Conservation (phyloP, 2,113 vertebrate genomes). For the zebrafish (Danio rerio) region GRCz12tu NC_133189.1:2448001-2448500, state of each 20-base stretch:
- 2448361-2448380: constrained; percentile 77
- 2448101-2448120: too few species aligned
- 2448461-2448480: constrained; percentile 73
- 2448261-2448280: constrained; percentile 38
- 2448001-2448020: too few species aligned
- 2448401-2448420: constrained; percentile 67
- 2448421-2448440: constrained; percentile 75
- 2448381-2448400: constrained; percentile 78
- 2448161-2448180: constrained; percentile 37
- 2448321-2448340: constrained; percentile 57
- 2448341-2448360: constrained; percentile 71
- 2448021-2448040: too few species aligned
- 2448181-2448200: neutral
- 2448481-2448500: constrained; percentile 75
- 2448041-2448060: too few species aligned
- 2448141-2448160: constrained; percentile 47
- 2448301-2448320: constrained; percentile 59
- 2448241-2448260: constrained; percentile 58
- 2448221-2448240: constrained; percentile 63
- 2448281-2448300: constrained; percentile 60
- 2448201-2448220: constrained; percentile 59
- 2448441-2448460: constrained; percentile 75
- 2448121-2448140: too few species aligned
- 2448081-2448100: too few species aligned
- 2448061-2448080: too few species aligned